Conservation (phyloP, 2,888 invertebrate genomes). For the Drosophila mayaguana region DNA sequence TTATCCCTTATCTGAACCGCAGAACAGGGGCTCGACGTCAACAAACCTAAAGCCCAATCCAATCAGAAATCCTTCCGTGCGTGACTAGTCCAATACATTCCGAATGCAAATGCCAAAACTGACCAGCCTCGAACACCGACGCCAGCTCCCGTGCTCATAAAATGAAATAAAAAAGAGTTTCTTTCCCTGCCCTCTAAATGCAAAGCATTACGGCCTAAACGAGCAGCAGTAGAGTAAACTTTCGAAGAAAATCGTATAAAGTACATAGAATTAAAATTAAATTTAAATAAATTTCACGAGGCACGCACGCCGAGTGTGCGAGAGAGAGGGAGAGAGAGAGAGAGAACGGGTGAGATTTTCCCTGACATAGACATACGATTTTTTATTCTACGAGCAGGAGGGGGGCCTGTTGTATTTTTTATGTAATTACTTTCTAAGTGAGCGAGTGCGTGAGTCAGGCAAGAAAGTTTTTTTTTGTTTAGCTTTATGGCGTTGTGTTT, state of each 20-base stretch:
- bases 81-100: slow-evolving; percentile 47
- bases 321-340: slow-evolving; percentile 38
- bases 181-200: background rate
- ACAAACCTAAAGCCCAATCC: background rate
- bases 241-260: slow-evolving; percentile 31
- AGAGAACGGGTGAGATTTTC: slow-evolving; percentile 41
- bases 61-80: slow-evolving; percentile 39
- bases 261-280: slow-evolving; percentile 73
- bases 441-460: slow-evolving; percentile 68
- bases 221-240: slow-evolving; percentile 28
- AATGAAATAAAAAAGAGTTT: slow-evolving; percentile 37
- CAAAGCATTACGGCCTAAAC: slow-evolving; percentile 27
- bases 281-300: slow-evolving; percentile 75
- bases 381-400: slow-evolving; percentile 11
- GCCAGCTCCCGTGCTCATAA: slow-evolving; percentile 36
- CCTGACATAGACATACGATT: slow-evolving; percentile 16
- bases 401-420: slow-evolving; percentile 53
- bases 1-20: background rate
- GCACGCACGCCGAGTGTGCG: slow-evolving; percentile 60
- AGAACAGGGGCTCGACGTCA: slow-evolving; percentile 12
- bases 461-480: slow-evolving; percentile 74
- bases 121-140: slow-evolving; percentile 2
- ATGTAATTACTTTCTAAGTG: slow-evolving; percentile 76
- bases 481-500: slow-evolving; percentile 54
- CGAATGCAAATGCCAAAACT: slow-evolving; percentile 41